Conservation (phyloP, 1,140 invertebrate genomes). For the Saccostrea cuccullata region DNA sequence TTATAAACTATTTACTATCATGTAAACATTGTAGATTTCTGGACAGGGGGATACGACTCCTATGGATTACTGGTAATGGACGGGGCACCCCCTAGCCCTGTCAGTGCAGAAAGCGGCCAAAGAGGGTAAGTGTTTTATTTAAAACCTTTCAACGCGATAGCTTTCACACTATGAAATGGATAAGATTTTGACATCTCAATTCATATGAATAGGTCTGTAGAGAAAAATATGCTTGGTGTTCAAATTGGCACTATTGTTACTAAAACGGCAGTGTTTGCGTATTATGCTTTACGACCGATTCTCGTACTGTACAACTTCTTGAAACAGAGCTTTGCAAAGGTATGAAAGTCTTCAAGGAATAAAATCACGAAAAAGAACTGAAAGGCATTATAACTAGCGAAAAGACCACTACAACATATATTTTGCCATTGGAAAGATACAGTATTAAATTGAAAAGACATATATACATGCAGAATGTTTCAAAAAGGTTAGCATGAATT, state of each 20-base stretch:
- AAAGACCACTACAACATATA: too few species aligned
- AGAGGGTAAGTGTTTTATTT: background rate
- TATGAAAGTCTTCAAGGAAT: too few species aligned
- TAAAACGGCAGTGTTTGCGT: background rate
- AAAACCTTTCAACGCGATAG: background rate
- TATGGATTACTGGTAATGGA: background rate
- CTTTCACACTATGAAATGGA: background rate
- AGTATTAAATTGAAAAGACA: too few species aligned
- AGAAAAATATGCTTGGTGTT: background rate
- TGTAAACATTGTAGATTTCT: background rate
- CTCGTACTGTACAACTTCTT: too few species aligned
- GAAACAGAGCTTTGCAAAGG: too few species aligned
- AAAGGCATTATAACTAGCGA: too few species aligned
- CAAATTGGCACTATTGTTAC: background rate
- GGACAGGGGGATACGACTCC: background rate
- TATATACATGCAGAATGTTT: too few species aligned
- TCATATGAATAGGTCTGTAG: background rate
- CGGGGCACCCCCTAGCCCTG: background rate
- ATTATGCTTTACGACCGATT: too few species aligned
- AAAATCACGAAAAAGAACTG: too few species aligned
- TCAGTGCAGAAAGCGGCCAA: background rate
- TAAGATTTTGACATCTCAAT: background rate
- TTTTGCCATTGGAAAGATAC: too few species aligned
- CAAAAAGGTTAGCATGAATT: too few species aligned
- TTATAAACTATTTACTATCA: background rate